Conservation (phyloP, 2,888 invertebrate species). For the Amphipoea oculea region DNA sequence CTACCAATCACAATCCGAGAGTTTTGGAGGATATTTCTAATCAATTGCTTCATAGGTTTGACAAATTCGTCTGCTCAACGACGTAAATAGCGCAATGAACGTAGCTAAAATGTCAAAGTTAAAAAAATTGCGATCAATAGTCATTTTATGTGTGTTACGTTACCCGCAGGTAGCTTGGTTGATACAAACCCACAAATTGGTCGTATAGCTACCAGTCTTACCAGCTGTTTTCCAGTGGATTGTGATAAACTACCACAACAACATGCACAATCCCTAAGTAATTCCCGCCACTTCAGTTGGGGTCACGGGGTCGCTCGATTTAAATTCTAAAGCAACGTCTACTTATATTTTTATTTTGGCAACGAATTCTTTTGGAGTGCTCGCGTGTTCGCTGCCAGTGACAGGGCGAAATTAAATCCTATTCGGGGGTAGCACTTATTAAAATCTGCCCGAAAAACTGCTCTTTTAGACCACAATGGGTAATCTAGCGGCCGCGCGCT, state of each 20-base stretch:
- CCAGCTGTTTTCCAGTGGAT: background rate
- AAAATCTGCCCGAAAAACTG: conserved; percentile 84
- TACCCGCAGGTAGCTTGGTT: background rate
- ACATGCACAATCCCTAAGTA: conserved; percentile 23
- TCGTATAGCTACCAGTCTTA: background rate
- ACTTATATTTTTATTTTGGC: conserved; percentile 67
- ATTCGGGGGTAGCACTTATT: conserved; percentile 81
- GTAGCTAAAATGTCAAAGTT: too few relatives aligned
- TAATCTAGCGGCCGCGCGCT: conserved; percentile 71
- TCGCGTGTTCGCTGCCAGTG: conserved; percentile 74
- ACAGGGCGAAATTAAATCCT: conserved; percentile 85
- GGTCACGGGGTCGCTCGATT: conserved; percentile 55
- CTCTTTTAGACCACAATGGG: conserved; percentile 82
- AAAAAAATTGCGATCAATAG: background rate
- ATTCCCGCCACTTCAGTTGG: conserved; percentile 30
- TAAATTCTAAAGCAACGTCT: conserved; percentile 64
- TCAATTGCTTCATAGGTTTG: too few relatives aligned
- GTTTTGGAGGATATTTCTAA: too few relatives aligned
- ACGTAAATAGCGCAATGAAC: too few relatives aligned
- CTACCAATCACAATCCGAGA: too few relatives aligned
- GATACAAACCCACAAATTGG: background rate
- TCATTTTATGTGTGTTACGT: background rate
- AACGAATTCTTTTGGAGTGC: conserved; percentile 64
- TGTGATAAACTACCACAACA: background rate
- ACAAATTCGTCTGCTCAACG: too few relatives aligned